phyloP scores from a whole-genome alignment of 2,797 vertebrate genomes.

The Coluber constrictor region DNA sequence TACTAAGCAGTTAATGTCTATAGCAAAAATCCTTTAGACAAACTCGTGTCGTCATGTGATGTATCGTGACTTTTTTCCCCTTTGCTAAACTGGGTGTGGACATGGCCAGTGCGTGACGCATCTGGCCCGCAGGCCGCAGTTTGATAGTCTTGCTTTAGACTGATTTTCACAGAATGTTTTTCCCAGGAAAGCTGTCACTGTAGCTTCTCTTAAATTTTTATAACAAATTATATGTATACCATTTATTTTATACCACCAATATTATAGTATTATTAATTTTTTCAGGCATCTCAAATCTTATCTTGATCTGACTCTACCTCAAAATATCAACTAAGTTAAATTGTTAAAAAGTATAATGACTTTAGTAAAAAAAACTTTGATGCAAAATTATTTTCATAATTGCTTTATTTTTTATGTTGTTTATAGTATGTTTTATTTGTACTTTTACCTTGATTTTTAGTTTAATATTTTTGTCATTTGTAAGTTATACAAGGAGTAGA shows the following conservation, averaged over 20 bases:
- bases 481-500: too few relatives aligned
- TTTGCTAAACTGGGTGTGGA: too few relatives aligned
- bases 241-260: neutral
- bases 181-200: neutral
- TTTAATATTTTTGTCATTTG: neutral
- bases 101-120: too few relatives aligned
- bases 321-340: neutral
- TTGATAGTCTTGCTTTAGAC: too few relatives aligned
- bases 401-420: neutral
- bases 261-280: neutral
- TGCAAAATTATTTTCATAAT: neutral
- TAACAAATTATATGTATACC: neutral
- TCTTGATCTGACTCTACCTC: too few relatives aligned
- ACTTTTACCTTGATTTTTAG: neutral
- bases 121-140: too few relatives aligned
- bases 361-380: neutral
- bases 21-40: neutral
- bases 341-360: neutral
- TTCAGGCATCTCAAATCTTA: neutral
- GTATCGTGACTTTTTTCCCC: too few relatives aligned
- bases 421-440: neutral
- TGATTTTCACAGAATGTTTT: neutral
- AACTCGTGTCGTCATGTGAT: too few relatives aligned
- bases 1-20: neutral
- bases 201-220: neutral